Percentiles rank a stretch among this genome's conserved stretches.
Evolutionary conservation across 2,888 invertebrate species (phyloP).

Genomic region (Lagria hirta): DNA sequence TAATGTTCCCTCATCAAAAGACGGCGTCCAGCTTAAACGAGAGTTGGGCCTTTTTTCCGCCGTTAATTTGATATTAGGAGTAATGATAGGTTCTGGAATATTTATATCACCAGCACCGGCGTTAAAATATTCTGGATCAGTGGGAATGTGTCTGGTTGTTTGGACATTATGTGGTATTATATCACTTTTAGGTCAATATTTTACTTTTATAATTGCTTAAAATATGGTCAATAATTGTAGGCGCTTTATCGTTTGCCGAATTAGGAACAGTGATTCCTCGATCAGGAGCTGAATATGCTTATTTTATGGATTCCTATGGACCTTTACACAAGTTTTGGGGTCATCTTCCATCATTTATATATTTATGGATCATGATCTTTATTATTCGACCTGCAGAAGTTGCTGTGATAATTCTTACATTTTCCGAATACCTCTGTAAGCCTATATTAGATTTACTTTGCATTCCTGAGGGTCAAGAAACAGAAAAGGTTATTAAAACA

Average conservation of each 20-base stretch:
- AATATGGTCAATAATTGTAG: slow-evolving; percentile 52
- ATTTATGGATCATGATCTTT: slow-evolving; percentile 76
- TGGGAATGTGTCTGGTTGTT: slow-evolving; percentile 74
- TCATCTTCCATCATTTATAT: slow-evolving; percentile 71
- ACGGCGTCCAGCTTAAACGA: slow-evolving; percentile 66
- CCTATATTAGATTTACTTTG: slow-evolving; percentile 60
- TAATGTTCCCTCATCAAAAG: slow-evolving; percentile 22
- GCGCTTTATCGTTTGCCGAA: slow-evolving; percentile 79
- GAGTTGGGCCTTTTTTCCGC: slow-evolving; percentile 80
- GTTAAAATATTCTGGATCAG: slow-evolving; percentile 73
- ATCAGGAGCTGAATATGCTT: slow-evolving; percentile 82
- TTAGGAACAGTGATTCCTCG: slow-evolving; percentile 75
- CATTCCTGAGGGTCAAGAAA: slow-evolving; percentile 48
- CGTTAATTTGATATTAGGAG: slow-evolving; percentile 78
- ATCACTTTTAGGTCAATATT: slow-evolving; percentile 68
- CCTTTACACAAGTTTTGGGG: slow-evolving; percentile 70
- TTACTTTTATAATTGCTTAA: slow-evolving; percentile 15
- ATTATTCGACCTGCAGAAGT: slow-evolving; percentile 76
- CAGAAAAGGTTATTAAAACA: slow-evolving; percentile 60
- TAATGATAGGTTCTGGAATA: slow-evolving; percentile 90
- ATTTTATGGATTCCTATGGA: slow-evolving; percentile 73
- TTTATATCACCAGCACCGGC: slow-evolving; percentile 83
- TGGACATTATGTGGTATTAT: slow-evolving; percentile 79
- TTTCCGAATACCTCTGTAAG: slow-evolving; percentile 72
- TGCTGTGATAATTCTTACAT: slow-evolving; percentile 74